Percentiles rank a stretch among this genome's conserved stretches.
These are phyloP conservation scores for Formicarius rufipectus DNA, from an alignment of 2,113 vertebrate species.

Conservation along the genomic window DNA sequence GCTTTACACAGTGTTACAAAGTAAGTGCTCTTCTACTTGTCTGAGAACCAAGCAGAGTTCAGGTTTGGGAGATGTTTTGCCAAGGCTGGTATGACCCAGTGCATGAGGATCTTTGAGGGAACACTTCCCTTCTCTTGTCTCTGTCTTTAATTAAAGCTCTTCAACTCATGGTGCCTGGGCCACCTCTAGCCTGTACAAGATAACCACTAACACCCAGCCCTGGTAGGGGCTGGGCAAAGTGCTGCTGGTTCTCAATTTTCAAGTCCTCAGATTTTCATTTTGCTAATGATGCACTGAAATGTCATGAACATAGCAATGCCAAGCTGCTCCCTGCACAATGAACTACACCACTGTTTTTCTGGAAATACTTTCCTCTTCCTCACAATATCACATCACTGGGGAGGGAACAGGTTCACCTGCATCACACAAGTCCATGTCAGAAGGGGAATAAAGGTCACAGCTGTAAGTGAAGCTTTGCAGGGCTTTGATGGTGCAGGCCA, in stretches of 20 bases:
- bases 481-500: neutral
- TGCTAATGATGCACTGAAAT: neutral
- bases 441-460: neutral
- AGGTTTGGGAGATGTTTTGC: neutral
- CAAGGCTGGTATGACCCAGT: neutral
- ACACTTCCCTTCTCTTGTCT: neutral
- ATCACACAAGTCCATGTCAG: neutral
- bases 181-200: neutral
- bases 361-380: neutral
- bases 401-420: neutral
- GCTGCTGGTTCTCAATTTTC: neutral
- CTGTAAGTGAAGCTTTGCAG: neutral
- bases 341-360: neutral
- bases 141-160: neutral
- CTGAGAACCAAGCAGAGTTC: neutral
- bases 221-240: neutral
- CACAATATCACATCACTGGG: fast-evolving
- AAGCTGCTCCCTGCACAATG: neutral
- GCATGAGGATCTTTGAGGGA: neutral
- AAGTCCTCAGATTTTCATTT: neutral
- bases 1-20: neutral
- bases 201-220: neutral
- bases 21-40: neutral
- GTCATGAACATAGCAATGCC: neutral
- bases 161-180: neutral